These are phyloP conservation scores for Pempheris klunzingeri DNA, from an alignment of 2,797 vertebrate genomes.

Conservation along the genomic window DNA sequence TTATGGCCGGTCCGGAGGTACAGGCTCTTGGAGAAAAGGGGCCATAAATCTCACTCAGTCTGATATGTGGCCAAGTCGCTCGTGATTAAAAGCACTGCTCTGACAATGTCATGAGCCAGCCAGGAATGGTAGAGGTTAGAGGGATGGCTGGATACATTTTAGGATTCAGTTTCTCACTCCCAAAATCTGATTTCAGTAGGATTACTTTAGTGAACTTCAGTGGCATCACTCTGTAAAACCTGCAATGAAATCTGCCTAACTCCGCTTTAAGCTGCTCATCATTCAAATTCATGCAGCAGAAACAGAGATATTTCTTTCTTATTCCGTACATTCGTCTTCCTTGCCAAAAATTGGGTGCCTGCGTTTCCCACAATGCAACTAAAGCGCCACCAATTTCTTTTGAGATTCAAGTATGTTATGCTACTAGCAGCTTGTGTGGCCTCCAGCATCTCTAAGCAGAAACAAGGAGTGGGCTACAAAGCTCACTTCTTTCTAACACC, in stretches of 20 bases:
- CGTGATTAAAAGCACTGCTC: slow-evolving; percentile 66
- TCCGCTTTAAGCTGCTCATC: not conserved
- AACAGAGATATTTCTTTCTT: not conserved
- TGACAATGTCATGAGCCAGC: slow-evolving; percentile 51
- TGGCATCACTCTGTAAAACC: slow-evolving; percentile 16
- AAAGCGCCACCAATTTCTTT: not conserved
- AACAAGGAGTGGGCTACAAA: not conserved
- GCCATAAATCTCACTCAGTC: slow-evolving; percentile 75
- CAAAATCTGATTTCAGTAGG: not conserved
- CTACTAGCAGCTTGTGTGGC: not conserved
- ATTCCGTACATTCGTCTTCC: not conserved
- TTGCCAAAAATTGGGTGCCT: not conserved
- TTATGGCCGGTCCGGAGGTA: slow-evolving; percentile 53
- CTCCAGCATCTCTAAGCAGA: not conserved
- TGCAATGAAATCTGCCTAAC: slow-evolving; percentile 4
- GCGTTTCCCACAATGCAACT: not conserved
- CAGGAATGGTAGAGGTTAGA: slow-evolving; percentile 17
- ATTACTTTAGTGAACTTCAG: slow-evolving; percentile 10
- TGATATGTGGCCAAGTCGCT: slow-evolving; percentile 64
- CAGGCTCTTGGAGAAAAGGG: slow-evolving; percentile 58
- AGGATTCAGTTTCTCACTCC: slow-evolving; percentile 8
- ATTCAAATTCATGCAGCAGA: not conserved
- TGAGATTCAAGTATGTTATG: not conserved
- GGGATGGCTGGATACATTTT: not conserved
- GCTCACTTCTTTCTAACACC: not conserved